Conservation (phyloP, 2,888 invertebrate species). For the Noctua pronuba region DNA sequence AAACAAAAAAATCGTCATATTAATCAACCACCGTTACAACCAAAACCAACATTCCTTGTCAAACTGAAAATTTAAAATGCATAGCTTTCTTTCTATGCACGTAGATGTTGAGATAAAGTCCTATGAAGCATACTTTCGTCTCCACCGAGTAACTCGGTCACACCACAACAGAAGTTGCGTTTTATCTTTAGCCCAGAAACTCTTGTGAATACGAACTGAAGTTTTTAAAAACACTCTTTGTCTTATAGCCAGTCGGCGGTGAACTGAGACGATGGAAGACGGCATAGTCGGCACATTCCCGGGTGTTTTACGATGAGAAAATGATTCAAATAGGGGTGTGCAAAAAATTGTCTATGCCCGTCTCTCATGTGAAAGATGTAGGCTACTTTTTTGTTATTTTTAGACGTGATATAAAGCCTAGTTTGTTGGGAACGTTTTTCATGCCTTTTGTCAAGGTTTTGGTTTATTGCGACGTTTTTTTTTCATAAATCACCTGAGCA, state of each 20-base stretch:
- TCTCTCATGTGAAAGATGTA: conserved; percentile 5
- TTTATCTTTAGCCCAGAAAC: conserved; percentile 64
- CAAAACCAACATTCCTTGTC: background rate
- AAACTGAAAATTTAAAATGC: conserved; percentile 42
- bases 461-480: background rate
- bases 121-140: conserved; percentile 59
- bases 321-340: conserved; percentile 44
- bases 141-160: conserved; percentile 72
- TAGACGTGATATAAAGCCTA: conserved; percentile 6
- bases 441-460: conserved; percentile 17
- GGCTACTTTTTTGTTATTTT: conserved; percentile 36
- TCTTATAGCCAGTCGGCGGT: conserved; percentile 40
- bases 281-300: conserved; percentile 29
- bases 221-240: conserved; percentile 62
- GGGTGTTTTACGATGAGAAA: conserved; percentile 44
- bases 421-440: conserved; percentile 8
- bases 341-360: conserved; percentile 36
- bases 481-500: conserved; percentile 9
- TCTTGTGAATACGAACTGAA: conserved; percentile 57
- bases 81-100: conserved; percentile 54
- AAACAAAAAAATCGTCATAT: background rate
- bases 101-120: conserved; percentile 59
- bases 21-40: background rate
- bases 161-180: conserved; percentile 68
- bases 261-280: conserved; percentile 39